These are phyloP conservation scores for Trididemnum clinides DNA, from an alignment of 23 tunicate genomes.

Conservation along the genomic window DNA sequence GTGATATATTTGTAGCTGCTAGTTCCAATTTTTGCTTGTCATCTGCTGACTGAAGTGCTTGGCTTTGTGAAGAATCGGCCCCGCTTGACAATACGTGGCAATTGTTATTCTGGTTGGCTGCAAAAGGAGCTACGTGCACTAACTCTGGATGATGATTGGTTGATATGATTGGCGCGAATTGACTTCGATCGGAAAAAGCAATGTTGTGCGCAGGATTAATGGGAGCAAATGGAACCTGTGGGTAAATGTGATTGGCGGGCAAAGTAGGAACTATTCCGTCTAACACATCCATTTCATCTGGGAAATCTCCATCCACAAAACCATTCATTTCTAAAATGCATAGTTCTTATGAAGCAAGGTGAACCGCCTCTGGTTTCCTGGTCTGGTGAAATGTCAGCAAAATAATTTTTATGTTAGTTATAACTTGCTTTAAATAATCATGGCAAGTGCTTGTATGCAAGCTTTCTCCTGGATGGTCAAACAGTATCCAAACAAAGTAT, in stretches of 20 bases:
- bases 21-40: too few relatives aligned
- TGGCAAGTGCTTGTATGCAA: too few relatives aligned
- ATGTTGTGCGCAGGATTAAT: conserved; percentile 47
- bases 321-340: conserved; percentile 52
- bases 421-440: too few relatives aligned
- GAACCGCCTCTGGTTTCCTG: too few relatives aligned
- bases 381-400: too few relatives aligned
- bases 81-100: conserved; percentile 5
- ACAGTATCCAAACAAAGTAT: too few relatives aligned
- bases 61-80: too few relatives aligned
- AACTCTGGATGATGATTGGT: conserved; percentile 13
- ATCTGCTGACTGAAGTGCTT: too few relatives aligned
- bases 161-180: conserved; percentile 44
- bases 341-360: too few relatives aligned
- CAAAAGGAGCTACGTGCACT: not conserved
- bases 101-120: conserved; percentile 33
- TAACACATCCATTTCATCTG: conserved; percentile 51
- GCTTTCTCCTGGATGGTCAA: too few relatives aligned
- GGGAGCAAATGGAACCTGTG: conserved; percentile 22
- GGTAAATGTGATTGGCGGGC: conserved; percentile 18
- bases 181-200: conserved; percentile 37
- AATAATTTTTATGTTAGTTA: too few relatives aligned
- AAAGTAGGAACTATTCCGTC: conserved; percentile 50
- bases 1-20: too few relatives aligned
- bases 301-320: conserved; percentile 39